Base-by-base conservation (phyloP, 2,797 vertebrate species). In the Apodemus agrarius region DNA sequence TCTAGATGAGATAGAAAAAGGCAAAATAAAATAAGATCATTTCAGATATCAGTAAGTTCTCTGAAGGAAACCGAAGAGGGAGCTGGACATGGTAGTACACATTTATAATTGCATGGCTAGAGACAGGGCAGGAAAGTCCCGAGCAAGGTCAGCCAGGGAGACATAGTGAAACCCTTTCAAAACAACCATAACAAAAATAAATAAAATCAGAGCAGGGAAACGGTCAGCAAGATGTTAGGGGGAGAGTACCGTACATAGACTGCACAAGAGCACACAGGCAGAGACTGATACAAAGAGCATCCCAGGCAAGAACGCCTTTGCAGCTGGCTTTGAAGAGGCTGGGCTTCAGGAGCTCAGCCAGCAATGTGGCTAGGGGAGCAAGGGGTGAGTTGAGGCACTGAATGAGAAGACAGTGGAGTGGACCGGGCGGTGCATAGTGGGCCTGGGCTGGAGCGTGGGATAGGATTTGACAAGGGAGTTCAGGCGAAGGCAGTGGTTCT, bases 371-470 rank as follows among this genome's bases (percentile, higher is more conserved):
- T 6, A 2, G n/a, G n/a, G 19, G 37, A 6, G 11, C 34, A 1
- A 1, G 31, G 82, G 31, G 9, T 3, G 10, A 76, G 52, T 49
- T 59, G 57, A 88, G 22, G 52, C 0, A 21, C 6, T 63, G 81
- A 63, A 40, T 40, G 61, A 83, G 59, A 43, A 84, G 61, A 46
- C 82, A 65, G 26, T 61, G 8, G 37, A 37, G 61, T 26, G 49
- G 24, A 26, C 46, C 5, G 21, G 52, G 67, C 13, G 40, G 57
- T 1, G 2, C 17, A 1, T 24, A 4, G 10, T 31, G 80, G 61
- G 52, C 65, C 4, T 3, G 34, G 57, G 31, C 59, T 8, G 6
- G 31, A 17, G 7, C 5, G 1, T 0, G 10, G 34, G 10, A 21
- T 12, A 2, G 40, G 49, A 13, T 3, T n/a, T 59, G 34, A 10